phyloP scores from a whole-genome alignment of 2,888 invertebrate species.

The Resseliella maxima region DNA sequence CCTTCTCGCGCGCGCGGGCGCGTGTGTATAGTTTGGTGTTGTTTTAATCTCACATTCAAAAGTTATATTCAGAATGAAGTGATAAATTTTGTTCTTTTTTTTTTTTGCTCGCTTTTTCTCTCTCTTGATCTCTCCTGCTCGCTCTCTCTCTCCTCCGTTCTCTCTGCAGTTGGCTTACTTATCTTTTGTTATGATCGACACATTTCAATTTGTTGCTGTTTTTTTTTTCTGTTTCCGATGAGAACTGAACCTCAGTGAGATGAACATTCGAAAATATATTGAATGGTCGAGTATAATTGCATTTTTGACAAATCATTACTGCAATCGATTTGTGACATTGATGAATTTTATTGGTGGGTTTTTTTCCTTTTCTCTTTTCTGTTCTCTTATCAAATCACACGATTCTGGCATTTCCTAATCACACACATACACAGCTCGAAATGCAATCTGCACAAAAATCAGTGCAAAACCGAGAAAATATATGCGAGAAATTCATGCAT shows the following conservation, averaged over 20 bases:
- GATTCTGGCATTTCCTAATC: background rate
- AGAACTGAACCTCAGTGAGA: background rate
- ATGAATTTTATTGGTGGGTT: conserved; percentile 16
- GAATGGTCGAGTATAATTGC: background rate
- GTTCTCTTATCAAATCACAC: background rate
- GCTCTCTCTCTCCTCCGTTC: too few relatives aligned
- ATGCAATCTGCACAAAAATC: background rate
- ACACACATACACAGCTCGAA: background rate
- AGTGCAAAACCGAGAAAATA: background rate
- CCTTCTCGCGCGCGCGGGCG: too few relatives aligned
- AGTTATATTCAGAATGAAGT: conserved; percentile 4
- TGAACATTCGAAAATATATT: background rate
- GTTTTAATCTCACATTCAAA: too few relatives aligned
- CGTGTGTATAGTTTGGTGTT: background rate
- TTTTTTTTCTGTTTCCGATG: background rate
- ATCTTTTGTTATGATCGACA: background rate
- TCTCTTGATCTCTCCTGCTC: too few relatives aligned
- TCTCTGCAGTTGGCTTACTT: background rate
- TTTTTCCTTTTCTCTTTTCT: background rate
- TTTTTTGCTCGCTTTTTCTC: too few relatives aligned
- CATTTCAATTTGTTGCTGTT: conserved; percentile 34
- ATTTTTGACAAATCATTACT: conserved; percentile 38
- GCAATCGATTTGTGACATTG: background rate
- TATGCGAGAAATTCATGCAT: conserved; percentile 43
- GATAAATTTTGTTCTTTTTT: background rate